Base-by-base conservation (phyloP, 2,113 vertebrate species). In the Nymphicus hollandicus region DNA sequence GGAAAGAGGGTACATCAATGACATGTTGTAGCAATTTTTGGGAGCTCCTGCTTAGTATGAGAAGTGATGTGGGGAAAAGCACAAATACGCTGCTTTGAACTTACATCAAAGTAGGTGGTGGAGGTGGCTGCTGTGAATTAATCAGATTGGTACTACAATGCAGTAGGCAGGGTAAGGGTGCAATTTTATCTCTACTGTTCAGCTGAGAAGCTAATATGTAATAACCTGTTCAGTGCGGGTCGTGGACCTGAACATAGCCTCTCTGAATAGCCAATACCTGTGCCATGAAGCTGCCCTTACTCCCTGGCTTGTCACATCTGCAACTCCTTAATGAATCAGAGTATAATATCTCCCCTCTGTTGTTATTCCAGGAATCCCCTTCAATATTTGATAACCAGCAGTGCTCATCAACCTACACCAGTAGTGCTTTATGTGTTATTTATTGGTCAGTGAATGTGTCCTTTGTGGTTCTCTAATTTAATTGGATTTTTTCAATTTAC, bases 401-500 rank as follows among this genome's bases (percentile, higher is more conserved):
- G 3, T 35, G 56, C 37, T 86, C 90, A 53, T 69, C 31, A 53
- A 61, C 52, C 41, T 88, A 66, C 7, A 63, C 27, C 35, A 70
- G n/a, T 29, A 89, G 73, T 37, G 29, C 50, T 89, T 95, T 84
- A 39, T 65, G 20, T 63, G 65, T 95, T 92, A 82, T 95, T 95
- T 93, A 92, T 93, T 88, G 89, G 89, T 84, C 81, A 87, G 56
- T 52, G 47, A 76, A 89, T 80, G 33, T 81, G 91, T 87, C 91
- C 93, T 91, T 89, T 95, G 89, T 64, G 83, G 73, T 39, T 88
- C 46, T 78, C 31, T 89, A 79, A 90, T 96, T 95, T 91, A 88
- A 95, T 91, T 92, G 78, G 88, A 60, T 91, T 93, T 93, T 96
- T 93, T 93, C 77, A 61, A 65, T 92, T 92, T 95, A 81, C 78